A percentile compares a stretch with the other conserved stretches of the same genome.
These are phyloP conservation scores for Halichoeres trimaculatus DNA, from an alignment of 2,113 vertebrate genomes.

Conservation along the genomic window DNA sequence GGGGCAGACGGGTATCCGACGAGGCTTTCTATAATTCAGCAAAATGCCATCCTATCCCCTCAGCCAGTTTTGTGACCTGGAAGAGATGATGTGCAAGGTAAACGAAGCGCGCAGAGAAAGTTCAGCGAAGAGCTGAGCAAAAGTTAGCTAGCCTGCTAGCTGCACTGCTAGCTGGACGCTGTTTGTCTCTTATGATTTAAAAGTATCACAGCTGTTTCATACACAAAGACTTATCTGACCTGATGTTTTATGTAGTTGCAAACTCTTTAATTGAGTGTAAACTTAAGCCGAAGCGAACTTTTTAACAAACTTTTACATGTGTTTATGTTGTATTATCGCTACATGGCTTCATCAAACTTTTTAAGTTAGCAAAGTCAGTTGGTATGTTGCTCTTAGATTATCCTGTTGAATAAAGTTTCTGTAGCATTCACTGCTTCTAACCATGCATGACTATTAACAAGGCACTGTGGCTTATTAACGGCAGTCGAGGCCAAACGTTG, in stretches of 20 bases:
- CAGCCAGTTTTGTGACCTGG: slow-evolving; percentile 75
- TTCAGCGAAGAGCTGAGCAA: slow-evolving; percentile 25
- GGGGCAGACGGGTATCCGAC: slow-evolving; percentile 46
- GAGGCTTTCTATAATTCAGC: slow-evolving; percentile 16
- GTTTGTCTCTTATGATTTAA: not conserved
- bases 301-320: not conserved
- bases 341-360: slow-evolving; percentile 4
- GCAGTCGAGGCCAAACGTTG: not conserved
- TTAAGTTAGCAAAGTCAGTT: not conserved
- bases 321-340: not conserved
- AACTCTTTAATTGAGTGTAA: accelerated
- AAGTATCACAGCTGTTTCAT: accelerated
- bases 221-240: not conserved
- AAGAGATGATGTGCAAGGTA: slow-evolving; percentile 83
- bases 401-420: too few species aligned
- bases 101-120: slow-evolving; percentile 31
- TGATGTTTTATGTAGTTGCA: not conserved
- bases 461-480: not conserved
- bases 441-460: not conserved
- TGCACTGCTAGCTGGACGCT: slow-evolving; percentile 22
- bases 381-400: not conserved
- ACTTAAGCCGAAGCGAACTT: not conserved
- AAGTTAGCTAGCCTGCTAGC: slow-evolving; percentile 63
- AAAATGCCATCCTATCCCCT: slow-evolving; percentile 79
- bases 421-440: not conserved